A percentile compares a stretch with the other conserved stretches of the same genome.
These are phyloP conservation scores for Gerris buenoi DNA, from an alignment of 1,140 invertebrate species.

Conservation along the genomic window DNA sequence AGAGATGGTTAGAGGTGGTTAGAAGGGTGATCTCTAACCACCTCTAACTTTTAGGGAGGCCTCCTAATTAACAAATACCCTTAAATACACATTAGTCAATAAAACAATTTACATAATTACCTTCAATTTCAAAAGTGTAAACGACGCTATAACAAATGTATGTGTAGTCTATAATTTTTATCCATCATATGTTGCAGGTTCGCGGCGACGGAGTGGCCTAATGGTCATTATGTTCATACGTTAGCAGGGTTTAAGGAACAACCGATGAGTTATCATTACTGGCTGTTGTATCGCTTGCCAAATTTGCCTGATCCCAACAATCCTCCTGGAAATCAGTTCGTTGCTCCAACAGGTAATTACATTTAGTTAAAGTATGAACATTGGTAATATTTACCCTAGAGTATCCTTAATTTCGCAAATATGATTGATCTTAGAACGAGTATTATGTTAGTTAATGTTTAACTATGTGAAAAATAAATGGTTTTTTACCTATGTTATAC, in stretches of 20 bases:
- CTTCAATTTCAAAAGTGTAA: too few species aligned
- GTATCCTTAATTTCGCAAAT: neutral
- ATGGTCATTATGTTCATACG: conserved; percentile 77
- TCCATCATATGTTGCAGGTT: conserved; percentile 34
- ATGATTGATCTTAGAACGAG: neutral
- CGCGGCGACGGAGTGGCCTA: conserved; percentile 70
- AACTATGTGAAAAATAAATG: neutral
- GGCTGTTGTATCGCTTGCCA: conserved; percentile 64
- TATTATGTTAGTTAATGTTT: neutral
- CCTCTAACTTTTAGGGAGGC: too few species aligned
- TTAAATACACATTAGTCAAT: too few species aligned
- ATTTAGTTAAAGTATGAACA: neutral
- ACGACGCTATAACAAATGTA: too few species aligned
- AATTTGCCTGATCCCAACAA: conserved; percentile 55
- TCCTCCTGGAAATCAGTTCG: conserved; percentile 65
- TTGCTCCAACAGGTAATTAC: conserved; percentile 57
- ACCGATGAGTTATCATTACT: conserved; percentile 74
- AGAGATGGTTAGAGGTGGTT: too few species aligned
- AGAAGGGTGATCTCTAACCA: too few species aligned
- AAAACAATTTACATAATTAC: too few species aligned
- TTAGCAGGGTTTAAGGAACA: conserved; percentile 71
- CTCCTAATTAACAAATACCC: too few species aligned
- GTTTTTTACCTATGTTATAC: neutral
- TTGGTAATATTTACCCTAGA: neutral
- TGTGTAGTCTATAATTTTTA: too few species aligned